A percentile compares a stretch with the other conserved stretches of the same genome.
Evolutionary conservation across 1,140 invertebrate genomes (phyloP).

Genomic region (Apis florea): DNA sequence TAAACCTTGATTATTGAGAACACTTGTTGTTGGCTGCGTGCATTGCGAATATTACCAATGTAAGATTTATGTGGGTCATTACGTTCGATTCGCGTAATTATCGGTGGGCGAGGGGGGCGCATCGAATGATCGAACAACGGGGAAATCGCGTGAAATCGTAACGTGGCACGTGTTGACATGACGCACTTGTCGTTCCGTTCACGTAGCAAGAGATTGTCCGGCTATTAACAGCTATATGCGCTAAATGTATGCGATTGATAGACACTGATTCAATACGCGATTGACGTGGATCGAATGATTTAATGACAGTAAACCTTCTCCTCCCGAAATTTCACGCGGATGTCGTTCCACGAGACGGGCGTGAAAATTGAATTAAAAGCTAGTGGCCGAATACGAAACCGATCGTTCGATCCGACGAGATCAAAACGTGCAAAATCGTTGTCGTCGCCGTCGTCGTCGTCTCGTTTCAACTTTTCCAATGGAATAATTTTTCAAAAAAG

Average conservation of each 20-base stretch:
- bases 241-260: constrained; percentile 59
- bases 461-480: too few relatives aligned
- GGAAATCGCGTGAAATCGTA: constrained; percentile 55
- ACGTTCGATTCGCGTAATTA: constrained; percentile 13
- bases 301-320: constrained; percentile 59
- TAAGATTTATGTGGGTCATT: constrained; percentile 15
- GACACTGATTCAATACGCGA: constrained; percentile 66
- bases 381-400: background rate
- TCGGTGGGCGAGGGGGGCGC: background rate
- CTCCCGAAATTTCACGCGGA: constrained; percentile 45
- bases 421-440: background rate
- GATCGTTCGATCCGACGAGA: background rate
- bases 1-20: background rate
- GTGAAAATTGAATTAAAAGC: constrained; percentile 59
- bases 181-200: constrained; percentile 62
- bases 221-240: constrained; percentile 59
- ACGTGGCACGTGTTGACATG: constrained; percentile 55
- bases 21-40: background rate
- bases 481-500: too few relatives aligned
- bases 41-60: background rate
- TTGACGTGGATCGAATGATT: constrained; percentile 67
- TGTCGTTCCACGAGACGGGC: constrained; percentile 33
- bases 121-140: constrained; percentile 44
- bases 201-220: constrained; percentile 59
- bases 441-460: background rate